These are phyloP conservation scores for Cartodere bifasciata DNA, from an alignment of 2,888 invertebrate species.

Conservation along the genomic window DNA sequence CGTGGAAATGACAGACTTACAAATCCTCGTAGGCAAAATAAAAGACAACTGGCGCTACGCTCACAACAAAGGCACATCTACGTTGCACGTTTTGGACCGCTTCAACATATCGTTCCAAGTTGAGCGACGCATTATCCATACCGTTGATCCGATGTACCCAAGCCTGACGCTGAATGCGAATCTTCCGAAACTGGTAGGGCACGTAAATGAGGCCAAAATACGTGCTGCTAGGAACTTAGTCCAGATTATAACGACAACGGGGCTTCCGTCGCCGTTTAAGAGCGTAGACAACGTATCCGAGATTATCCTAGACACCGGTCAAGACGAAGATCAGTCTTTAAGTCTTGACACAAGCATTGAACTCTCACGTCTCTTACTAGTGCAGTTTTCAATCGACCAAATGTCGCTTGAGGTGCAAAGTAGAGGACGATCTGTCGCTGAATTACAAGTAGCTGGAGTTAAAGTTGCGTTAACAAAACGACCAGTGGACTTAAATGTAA, in stretches of 20 bases:
- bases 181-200: conserved; percentile 75
- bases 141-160: conserved; percentile 78
- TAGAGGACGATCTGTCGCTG: conserved; percentile 78
- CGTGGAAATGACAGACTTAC: conserved; percentile 69
- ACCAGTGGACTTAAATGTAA: conserved; percentile 59
- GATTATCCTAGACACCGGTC: conserved; percentile 12
- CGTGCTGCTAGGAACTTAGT: conserved; percentile 47
- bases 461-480: conserved; percentile 62
- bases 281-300: conserved; percentile 25
- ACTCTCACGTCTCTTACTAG: conserved; percentile 53
- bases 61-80: conserved; percentile 69
- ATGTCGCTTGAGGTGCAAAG: conserved; percentile 80
- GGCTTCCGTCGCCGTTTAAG: conserved; percentile 36
- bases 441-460: conserved; percentile 85
- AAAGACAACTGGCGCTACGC: conserved; percentile 86
- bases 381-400: conserved; percentile 80
- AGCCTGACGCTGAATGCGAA: conserved; percentile 72
- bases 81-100: conserved; percentile 62
- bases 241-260: conserved; percentile 31
- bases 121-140: conserved; percentile 68
- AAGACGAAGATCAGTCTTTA: conserved; percentile 29
- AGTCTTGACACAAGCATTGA: conserved; percentile 40
- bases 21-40: conserved; percentile 78
- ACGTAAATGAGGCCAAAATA: conserved; percentile 85
- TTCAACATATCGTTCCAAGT: conserved; percentile 50